Evolutionary conservation across 1,140 invertebrate species (phyloP).

Genomic region (Sitobion miscanthi): DNA sequence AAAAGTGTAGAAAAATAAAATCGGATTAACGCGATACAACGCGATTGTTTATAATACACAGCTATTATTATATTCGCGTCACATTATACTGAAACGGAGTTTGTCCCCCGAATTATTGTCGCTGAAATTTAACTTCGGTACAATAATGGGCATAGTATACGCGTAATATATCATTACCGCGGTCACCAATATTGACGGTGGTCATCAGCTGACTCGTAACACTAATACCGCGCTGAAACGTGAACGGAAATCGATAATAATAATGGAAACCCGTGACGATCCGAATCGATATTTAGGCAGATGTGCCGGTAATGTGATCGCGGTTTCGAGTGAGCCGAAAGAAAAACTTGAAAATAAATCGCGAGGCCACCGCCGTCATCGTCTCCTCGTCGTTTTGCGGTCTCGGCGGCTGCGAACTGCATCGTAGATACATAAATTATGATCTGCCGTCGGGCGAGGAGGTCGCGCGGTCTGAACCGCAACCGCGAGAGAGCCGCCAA

Average conservation of each 20-base stretch:
- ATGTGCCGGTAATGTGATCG: neutral
- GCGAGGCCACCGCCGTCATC: neutral
- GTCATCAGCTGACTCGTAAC: neutral
- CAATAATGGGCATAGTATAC: too few relatives aligned
- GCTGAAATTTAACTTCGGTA: neutral
- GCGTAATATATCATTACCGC: too few relatives aligned
- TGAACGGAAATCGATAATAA: neutral
- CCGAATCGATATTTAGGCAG: too few relatives aligned
- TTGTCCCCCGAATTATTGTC: too few relatives aligned
- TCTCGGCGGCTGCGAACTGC: neutral
- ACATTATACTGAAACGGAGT: too few relatives aligned
- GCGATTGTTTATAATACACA: neutral
- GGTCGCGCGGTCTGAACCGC: neutral
- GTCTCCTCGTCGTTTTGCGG: neutral
- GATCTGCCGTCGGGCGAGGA: neutral
- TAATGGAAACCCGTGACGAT: neutral
- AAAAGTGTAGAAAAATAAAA: neutral
- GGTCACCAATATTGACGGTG: neutral
- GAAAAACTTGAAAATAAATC: neutral
- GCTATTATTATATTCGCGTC: too few relatives aligned
- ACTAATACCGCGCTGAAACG: neutral
- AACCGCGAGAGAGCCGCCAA: neutral
- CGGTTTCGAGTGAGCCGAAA: neutral
- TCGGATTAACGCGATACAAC: neutral
- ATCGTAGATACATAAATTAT: neutral